Percentiles rank a stretch among this genome's conserved stretches.
Conservation (phyloP, 2,113 vertebrate genomes). For the Rhynchomys soricoides region DNA sequence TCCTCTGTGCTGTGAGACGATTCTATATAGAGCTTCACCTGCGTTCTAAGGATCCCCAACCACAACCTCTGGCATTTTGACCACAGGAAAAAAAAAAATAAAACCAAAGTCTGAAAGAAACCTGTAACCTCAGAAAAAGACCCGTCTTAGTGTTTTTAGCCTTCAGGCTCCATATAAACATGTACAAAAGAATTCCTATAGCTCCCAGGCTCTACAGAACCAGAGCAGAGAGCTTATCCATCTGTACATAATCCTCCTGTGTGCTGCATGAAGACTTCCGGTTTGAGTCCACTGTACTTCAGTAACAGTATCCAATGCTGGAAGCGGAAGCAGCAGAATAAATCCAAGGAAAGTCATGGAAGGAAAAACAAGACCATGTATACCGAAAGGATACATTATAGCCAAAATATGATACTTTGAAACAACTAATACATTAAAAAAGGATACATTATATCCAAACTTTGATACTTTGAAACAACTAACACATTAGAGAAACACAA, state of each 20-base stretch:
- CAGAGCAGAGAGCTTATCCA: neutral
- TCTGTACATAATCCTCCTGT: neutral
- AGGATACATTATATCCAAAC: neutral
- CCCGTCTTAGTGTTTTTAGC: neutral
- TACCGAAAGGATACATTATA: neutral
- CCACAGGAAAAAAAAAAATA: neutral
- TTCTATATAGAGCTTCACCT: neutral
- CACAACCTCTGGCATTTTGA: neutral
- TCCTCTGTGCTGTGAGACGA: neutral
- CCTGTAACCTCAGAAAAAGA: neutral
- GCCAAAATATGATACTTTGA: neutral
- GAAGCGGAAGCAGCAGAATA: neutral
- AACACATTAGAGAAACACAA: neutral
- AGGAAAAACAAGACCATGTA: neutral
- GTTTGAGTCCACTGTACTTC: neutral
- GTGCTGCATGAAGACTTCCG: neutral
- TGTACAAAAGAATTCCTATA: neutral
- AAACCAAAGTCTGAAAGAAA: neutral
- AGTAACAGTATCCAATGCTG: neutral
- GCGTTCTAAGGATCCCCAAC: neutral
- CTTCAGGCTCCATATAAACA: neutral
- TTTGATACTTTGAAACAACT: neutral
- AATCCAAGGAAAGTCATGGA: neutral
- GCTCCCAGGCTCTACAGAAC: neutral
- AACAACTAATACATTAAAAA: neutral